Percentiles rank a stretch among this genome's conserved stretches.
phyloP scores from a whole-genome alignment of 2,113 vertebrate species.

The Thunnus maccoyii region DNA sequence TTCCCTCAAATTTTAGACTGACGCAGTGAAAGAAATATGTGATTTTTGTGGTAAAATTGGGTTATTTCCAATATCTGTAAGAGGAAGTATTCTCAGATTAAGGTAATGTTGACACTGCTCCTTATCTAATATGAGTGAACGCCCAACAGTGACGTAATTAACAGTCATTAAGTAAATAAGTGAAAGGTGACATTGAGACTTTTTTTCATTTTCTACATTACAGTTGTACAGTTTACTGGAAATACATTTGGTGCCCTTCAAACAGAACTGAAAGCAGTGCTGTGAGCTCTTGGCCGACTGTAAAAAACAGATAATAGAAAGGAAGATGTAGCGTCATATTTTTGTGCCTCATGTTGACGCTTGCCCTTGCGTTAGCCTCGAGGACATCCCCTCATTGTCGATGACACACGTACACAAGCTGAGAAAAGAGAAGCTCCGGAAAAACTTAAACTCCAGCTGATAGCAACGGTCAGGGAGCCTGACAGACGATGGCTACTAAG shows the following conservation, averaged over 20 bases:
- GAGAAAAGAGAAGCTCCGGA: constrained; percentile 17
- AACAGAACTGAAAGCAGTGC: constrained; percentile 2
- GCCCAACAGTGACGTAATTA: neutral
- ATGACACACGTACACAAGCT: constrained; percentile 35
- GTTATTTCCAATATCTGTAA: neutral
- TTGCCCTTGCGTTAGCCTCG: neutral
- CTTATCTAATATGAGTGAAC: constrained; percentile 19
- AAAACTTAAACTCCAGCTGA: constrained; percentile 50
- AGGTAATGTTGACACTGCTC: neutral
- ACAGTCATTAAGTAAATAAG: neutral
- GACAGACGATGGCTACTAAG: constrained; percentile 28
- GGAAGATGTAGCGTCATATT: constrained; percentile 31
- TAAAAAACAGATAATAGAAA: constrained; percentile 33
- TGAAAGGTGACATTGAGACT: neutral
- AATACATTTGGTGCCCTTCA: neutral
- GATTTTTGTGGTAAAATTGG: neutral
- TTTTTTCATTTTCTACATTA: neutral
- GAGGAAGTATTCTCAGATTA: constrained; percentile 36
- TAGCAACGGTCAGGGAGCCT: constrained; percentile 37
- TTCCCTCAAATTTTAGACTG: neutral
- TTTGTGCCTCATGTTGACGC: neutral
- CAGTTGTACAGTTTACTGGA: neutral
- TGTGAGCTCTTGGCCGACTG: neutral
- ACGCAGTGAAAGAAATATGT: neutral
- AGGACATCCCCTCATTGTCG: constrained; percentile 80